A percentile compares a stretch with the other conserved stretches of the same genome.
phyloP scores from a whole-genome alignment of 1,140 invertebrate genomes.

The Neelides sp. region DNA sequence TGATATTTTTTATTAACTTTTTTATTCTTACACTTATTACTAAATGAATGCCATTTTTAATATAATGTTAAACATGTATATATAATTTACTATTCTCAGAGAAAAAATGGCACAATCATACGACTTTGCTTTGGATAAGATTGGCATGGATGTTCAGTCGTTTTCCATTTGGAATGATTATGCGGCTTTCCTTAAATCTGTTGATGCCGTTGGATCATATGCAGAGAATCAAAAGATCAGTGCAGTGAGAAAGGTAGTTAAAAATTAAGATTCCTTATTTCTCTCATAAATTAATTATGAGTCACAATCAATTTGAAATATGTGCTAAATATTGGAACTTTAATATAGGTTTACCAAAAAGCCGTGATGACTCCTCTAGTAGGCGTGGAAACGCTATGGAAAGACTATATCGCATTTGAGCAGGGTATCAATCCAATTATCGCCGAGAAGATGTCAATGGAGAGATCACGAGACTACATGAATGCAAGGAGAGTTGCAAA shows the following conservation, averaged over 20 bases:
- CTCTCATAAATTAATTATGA: neutral
- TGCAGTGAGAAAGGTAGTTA: conserved; percentile 77
- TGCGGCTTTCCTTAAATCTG: conserved; percentile 89
- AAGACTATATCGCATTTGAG: conserved; percentile 90
- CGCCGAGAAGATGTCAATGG: conserved; percentile 84
- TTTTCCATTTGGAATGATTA: conserved; percentile 97
- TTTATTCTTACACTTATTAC: too few species aligned
- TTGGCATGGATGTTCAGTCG: conserved; percentile 94
- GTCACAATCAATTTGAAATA: neutral
- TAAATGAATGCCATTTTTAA: too few species aligned
- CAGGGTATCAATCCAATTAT: conserved; percentile 95
- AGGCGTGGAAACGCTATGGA: conserved; percentile 96
- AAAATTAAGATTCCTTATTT: neutral
- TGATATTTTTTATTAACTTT: too few species aligned
- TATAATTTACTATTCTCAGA: conserved; percentile 34
- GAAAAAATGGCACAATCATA: conserved; percentile 99
- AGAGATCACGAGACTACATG: conserved; percentile 89
- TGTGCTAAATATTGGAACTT: neutral
- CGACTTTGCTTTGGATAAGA: conserved; percentile 97
- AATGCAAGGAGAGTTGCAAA: conserved; percentile 92
- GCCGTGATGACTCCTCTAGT: conserved; percentile 94
- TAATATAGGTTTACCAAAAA: conserved; percentile 68
- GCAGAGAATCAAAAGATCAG: conserved; percentile 99
- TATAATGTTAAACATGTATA: neutral
- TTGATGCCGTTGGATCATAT: conserved; percentile 94